Percentiles rank a stretch among this genome's conserved stretches.
Evolutionary conservation across 2,113 vertebrate species (phyloP).

Genomic region (Mustela nigripes): DNA sequence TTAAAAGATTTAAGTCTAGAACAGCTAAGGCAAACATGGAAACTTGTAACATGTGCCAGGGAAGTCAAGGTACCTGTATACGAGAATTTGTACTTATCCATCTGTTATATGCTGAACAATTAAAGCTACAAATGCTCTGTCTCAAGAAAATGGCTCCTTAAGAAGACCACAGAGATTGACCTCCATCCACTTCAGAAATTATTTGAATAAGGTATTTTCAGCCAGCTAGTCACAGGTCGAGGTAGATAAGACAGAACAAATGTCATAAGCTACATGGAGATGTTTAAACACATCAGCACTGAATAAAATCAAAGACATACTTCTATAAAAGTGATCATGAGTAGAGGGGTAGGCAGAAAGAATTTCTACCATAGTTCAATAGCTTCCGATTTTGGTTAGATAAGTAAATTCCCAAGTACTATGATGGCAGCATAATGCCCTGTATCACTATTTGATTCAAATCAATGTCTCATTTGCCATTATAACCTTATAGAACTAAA

Average conservation of each 20-base stretch:
- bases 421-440: background rate
- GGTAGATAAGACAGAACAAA: background rate
- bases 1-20: background rate
- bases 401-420: background rate
- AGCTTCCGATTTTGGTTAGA: background rate
- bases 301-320: background rate
- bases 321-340: background rate
- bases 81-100: background rate
- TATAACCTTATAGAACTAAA: background rate
- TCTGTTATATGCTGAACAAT: background rate
- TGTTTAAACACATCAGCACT: background rate
- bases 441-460: background rate
- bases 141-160: background rate
- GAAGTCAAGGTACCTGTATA: background rate
- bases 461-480: background rate
- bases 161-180: background rate
- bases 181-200: background rate
- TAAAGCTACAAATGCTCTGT: background rate
- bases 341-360: background rate
- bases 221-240: background rate
- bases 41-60: background rate
- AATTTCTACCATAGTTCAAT: background rate
- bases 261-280: background rate
- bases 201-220: conserved; percentile 40
- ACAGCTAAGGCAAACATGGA: background rate